phyloP scores from a whole-genome alignment of 2,797 vertebrate species.

The Telmatherina bonti region DNA sequence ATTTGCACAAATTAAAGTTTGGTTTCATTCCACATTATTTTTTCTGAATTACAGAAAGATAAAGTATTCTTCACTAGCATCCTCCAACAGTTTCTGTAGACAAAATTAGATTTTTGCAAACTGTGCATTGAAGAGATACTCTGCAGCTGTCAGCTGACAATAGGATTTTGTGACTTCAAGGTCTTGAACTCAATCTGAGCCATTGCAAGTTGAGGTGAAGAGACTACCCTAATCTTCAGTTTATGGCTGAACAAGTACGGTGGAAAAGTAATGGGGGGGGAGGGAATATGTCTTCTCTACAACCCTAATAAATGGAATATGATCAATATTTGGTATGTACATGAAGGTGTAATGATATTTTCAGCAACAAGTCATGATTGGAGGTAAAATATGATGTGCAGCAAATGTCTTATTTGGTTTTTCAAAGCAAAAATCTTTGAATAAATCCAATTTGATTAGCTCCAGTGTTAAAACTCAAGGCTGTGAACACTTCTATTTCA shows the following conservation, averaged over 20 bases:
- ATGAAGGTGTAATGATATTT: background rate
- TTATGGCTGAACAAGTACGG: background rate
- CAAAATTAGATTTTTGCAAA: background rate
- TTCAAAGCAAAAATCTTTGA: conserved; percentile 5
- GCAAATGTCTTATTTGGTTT: background rate
- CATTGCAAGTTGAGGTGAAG: background rate
- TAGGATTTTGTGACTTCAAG: background rate
- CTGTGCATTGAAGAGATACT: background rate
- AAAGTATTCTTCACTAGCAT: conserved; percentile 5
- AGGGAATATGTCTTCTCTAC: background rate
- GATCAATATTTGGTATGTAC: background rate
- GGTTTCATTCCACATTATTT: conserved; percentile 4
- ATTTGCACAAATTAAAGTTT: conserved; percentile 2
- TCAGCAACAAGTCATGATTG: background rate
- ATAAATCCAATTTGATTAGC: background rate
- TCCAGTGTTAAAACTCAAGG: conserved; percentile 9
- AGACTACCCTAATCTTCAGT: background rate
- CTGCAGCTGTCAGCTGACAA: background rate
- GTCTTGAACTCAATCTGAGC: conserved; percentile 31
- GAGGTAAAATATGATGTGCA: background rate
- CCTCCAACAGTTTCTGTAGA: background rate
- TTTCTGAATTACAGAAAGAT: conserved; percentile 1
- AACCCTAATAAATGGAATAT: background rate
- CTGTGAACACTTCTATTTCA: conserved; percentile 18
- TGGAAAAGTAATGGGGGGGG: background rate